phyloP scores from a whole-genome alignment of 2,113 vertebrate genomes.

The Motacilla tschutschensis region DNA sequence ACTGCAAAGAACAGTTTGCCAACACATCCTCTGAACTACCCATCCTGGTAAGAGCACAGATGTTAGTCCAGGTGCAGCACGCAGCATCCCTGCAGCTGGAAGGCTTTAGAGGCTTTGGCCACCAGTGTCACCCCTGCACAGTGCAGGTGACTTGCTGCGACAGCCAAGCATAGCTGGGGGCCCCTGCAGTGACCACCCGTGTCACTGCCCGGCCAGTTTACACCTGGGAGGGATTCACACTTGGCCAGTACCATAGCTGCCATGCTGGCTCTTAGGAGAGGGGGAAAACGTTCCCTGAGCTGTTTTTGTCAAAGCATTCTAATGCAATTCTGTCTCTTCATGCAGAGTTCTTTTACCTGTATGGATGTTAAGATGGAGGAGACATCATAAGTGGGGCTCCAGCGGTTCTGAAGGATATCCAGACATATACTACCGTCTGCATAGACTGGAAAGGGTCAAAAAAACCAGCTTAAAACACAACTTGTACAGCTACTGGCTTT shows the following conservation, averaged over 20 bases:
- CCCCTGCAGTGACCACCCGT: not conserved
- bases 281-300: not conserved
- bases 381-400: conserved; percentile 98
- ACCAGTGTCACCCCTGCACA: rapidly evolving
- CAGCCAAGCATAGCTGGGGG: not conserved
- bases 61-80: not conserved
- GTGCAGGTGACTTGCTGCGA: not conserved
- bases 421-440: conserved; percentile 99
- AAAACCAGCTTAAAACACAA: not conserved
- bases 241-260: rapidly evolving
- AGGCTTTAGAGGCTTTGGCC: not conserved
- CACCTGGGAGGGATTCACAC: not conserved
- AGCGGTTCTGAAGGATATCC: conserved; percentile 99
- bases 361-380: conserved; percentile 99
- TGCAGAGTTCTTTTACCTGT: conserved; percentile 81
- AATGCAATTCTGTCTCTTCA: not conserved
- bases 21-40: not conserved
- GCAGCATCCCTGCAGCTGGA: rapidly evolving
- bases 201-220: not conserved
- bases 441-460: conserved; percentile 81
- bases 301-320: not conserved
- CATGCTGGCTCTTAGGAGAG: not conserved
- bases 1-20: not conserved
- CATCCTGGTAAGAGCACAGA: rapidly evolving
- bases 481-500: not conserved